Base-by-base conservation (phyloP, 2,888 invertebrate genomes). In the Megaustenia siamemsis region DNA sequence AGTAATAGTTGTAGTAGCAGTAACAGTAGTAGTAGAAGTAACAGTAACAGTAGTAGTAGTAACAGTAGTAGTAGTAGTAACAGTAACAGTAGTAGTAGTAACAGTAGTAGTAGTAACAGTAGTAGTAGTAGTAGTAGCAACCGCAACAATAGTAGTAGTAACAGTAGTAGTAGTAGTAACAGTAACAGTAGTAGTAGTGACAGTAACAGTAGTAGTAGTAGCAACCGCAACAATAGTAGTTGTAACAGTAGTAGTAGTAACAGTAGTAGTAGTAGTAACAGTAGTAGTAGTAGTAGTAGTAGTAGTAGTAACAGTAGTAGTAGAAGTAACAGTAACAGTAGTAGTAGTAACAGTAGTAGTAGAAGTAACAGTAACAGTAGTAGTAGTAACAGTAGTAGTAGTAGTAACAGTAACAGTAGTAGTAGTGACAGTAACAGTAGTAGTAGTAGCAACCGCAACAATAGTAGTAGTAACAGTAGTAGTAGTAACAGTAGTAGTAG, bases 91-190 rank as follows among this genome's bases (percentile, higher is more conserved):
- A 82, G 66, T 49, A 77, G 77, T 40, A 77, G 77, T 21, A 80
- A 43, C 32, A 66, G 68, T n/a, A 79, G 68, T 32, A 63, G 82
- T 69, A 82, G 82, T 82, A 71, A 71, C 71, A 82, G 80, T 80
- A 53, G 77, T 77, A 77, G 56, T 77, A 53, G 77, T 77, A 77
- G 77, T 73, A 77, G 77, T 77, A 77, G 77, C 53, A 77, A 56
- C n/a, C n/a, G n/a, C n/a, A n/a, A n/a, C n/a, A n/a, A n/a, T n/a
- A n/a, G n/a, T n/a, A n/a, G n/a, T n/a, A 77, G 77, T 56, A 53
- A 56, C 53, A 53, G 77, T 77, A 77, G 73, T 69, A 66, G 79
- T 79, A 79, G 79, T 60, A 79, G 68, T 63, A 66, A 0, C 24
- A 49, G 53, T 45, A n/a, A n/a, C n/a, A n/a, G n/a, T n/a, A n/a